Base-by-base conservation (phyloP, 2,113 vertebrate genomes). In the Orientallactaga bullata region DNA sequence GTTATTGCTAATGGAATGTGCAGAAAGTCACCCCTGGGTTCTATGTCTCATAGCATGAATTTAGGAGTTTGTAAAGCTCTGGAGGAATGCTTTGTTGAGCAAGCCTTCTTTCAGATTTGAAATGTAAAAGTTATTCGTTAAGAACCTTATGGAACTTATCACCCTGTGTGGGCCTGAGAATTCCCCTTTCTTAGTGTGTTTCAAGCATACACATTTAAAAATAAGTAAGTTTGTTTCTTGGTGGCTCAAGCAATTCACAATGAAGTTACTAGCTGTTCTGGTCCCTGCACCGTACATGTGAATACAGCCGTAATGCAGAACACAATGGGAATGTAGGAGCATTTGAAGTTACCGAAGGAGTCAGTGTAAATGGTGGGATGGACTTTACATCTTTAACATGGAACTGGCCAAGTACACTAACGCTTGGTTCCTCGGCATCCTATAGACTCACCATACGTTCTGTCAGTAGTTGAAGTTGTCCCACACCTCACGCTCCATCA, bases 321-420 rank as follows among this genome's bases (percentile, higher is more conserved):
- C 20, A 23, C 24, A 21, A 24, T 8, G 1, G 30, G 39, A 72
- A n/a, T 39, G 9, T 2, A 17, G 37, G 60, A 21, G 73, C 37
- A 72, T 47, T 7, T 37, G 2, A 35, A 88, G 23, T 28, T 55
- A 72, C 24, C 47, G 24, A 78, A 92, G 63, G 65, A 7, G 16
- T 78, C 21, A 23, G 0, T 42, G 2, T 60, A 65, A 87, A 24
- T 68, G 35, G 39, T 26, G 47, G 51, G 2, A 18, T 78, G 9
- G 90, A 65, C 30, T 61, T 77, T 42, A 35, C 63, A 77, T 12
- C 71, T 85, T 88, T 84, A 83, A 69, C 32, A 42, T 73, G 58
- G 68, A 94, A 76, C 32, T 69, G 85, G n/a, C 35, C 81, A 85
- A 61, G 79, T n/a, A n/a, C n/a, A n/a, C n/a, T n/a, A n/a, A n/a